phyloP scores from a whole-genome alignment of 2,797 vertebrate genomes.

The Stomatorhinus walkeri region DNA sequence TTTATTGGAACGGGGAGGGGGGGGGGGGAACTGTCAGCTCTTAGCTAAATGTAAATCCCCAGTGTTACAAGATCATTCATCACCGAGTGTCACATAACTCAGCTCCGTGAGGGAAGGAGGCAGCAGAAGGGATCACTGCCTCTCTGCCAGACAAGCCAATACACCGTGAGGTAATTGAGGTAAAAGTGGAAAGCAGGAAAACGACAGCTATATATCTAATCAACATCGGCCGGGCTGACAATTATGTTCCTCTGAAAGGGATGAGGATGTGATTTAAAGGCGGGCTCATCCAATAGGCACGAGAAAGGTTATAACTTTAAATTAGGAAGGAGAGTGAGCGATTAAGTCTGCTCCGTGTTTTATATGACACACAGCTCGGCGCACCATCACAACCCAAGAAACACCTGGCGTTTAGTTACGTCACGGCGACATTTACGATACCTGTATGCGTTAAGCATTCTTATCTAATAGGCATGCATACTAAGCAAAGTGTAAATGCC shows the following conservation, averaged over 20 bases:
- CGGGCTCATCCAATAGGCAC: not conserved
- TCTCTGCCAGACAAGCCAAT: not conserved
- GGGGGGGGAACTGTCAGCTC: not conserved
- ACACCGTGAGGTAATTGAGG: not conserved
- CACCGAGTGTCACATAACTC: not conserved
- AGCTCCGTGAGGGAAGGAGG: not conserved
- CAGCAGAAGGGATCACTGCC: not conserved
- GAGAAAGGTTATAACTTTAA: slow-evolving; percentile 11
- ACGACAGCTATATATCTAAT: not conserved
- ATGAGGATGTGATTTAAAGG: slow-evolving; percentile 9
- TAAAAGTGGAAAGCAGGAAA: not conserved
- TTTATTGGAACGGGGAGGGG: not conserved
- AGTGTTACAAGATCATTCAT: not conserved
- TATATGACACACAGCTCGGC: not conserved
- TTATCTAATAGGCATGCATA: not conserved
- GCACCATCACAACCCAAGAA: not conserved
- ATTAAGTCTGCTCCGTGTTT: not conserved
- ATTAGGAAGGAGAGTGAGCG: not conserved
- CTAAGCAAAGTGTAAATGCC: not conserved
- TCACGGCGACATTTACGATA: not conserved
- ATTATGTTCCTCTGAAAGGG: not conserved
- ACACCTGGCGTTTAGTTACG: not conserved
- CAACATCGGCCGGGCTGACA: not conserved
- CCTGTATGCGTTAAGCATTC: not conserved
- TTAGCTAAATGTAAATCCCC: slow-evolving; percentile 16